Percentiles rank a stretch among this genome's conserved stretches.
Evolutionary conservation across 2,888 invertebrate genomes (phyloP).

Genomic region (Nomada lathburiana): DNA sequence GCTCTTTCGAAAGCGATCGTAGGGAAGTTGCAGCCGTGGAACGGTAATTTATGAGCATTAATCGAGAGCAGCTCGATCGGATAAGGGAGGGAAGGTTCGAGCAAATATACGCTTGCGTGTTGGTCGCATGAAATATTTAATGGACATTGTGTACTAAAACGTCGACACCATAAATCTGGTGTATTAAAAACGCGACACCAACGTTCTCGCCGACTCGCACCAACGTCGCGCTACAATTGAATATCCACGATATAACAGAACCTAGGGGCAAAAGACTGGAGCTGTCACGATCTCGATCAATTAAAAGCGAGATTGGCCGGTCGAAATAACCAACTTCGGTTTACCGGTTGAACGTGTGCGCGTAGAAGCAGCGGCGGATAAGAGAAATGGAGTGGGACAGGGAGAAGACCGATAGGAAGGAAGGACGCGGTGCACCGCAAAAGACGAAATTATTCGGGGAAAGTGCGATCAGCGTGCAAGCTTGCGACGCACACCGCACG

Average conservation of each 20-base stretch:
- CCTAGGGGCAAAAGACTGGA: background rate
- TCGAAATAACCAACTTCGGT: slow-evolving; percentile 7
- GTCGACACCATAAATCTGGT: background rate
- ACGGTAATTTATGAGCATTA: slow-evolving; percentile 58
- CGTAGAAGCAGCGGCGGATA: background rate
- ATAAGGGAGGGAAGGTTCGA: slow-evolving; percentile 8
- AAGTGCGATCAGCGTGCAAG: slow-evolving; percentile 57
- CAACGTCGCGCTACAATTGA: background rate
- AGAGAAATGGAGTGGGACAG: background rate
- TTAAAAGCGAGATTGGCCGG: background rate
- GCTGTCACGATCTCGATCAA: background rate
- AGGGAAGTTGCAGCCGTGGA: slow-evolving; percentile 44
- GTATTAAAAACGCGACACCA: background rate
- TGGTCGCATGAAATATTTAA: slow-evolving; percentile 3
- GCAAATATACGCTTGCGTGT: slow-evolving; percentile 14
- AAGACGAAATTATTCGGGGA: slow-evolving; percentile 50
- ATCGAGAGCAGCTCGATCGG: slow-evolving; percentile 37
- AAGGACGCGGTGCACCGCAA: slow-evolving; percentile 24
- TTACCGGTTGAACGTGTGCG: background rate
- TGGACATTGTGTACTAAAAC: background rate
- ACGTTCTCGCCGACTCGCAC: background rate
- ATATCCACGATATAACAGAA: too few species aligned
- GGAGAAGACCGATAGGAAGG: background rate
- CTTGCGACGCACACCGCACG: slow-evolving; percentile 54
- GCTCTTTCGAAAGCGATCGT: slow-evolving; percentile 57